A percentile compares a stretch with the other conserved stretches of the same genome.
Conservation (phyloP, 2,888 invertebrate genomes). For the Molorchus minor region DNA sequence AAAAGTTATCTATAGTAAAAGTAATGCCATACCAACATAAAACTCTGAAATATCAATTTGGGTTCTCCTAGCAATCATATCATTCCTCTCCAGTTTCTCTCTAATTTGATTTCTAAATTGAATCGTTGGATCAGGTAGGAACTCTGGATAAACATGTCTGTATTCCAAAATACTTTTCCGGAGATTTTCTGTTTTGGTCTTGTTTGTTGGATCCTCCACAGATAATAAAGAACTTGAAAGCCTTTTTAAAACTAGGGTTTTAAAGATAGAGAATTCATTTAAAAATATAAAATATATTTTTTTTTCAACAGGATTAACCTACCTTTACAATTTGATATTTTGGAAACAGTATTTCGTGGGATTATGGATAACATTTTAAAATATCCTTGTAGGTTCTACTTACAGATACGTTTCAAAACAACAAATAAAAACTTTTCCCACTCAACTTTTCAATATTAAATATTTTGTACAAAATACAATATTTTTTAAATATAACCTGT, state of each 20-base stretch:
- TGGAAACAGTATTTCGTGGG: neutral
- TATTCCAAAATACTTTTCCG: constrained; percentile 63
- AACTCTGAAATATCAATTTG: constrained; percentile 95
- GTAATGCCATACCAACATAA: constrained; percentile 83
- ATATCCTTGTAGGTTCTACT: too few species aligned
- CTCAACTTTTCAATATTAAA: too few species aligned
- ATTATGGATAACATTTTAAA: constrained; percentile 13
- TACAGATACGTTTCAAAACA: too few species aligned
- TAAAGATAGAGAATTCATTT: neutral
- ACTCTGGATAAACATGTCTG: constrained; percentile 87
- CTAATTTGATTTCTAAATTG: constrained; percentile 80
- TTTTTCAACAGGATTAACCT: neutral
- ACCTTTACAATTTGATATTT: constrained; percentile 4
- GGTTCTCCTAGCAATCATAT: constrained; percentile 88
- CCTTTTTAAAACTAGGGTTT: neutral
- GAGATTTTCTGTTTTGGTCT: constrained; percentile 17
- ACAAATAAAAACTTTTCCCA: too few species aligned
- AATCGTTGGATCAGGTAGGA: constrained; percentile 86
- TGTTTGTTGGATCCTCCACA: neutral
- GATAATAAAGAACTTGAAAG: neutral
- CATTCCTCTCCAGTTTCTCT: constrained; percentile 89
- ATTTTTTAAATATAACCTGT: too few species aligned
- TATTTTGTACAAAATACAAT: too few species aligned
- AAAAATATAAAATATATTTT: neutral
- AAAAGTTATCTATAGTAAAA: neutral